phyloP scores from a whole-genome alignment of 2,888 invertebrate genomes.

The Petrolisthes manimaculis region DNA sequence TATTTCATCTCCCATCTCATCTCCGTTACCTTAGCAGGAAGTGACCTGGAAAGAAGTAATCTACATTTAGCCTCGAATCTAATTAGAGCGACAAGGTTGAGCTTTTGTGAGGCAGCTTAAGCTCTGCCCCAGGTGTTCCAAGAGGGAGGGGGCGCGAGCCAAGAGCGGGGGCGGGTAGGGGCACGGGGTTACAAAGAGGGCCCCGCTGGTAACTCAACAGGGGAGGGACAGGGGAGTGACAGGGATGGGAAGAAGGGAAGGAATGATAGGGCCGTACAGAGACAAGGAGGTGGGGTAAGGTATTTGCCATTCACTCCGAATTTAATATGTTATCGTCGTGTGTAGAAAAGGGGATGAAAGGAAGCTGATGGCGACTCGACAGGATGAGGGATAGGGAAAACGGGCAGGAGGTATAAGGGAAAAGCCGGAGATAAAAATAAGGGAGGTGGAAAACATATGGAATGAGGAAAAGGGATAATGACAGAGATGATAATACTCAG shows the following conservation, averaged over 20 bases:
- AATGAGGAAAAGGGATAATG: not conserved
- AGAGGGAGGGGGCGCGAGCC: not conserved
- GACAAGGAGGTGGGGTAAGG: not conserved
- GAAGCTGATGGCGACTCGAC: not conserved
- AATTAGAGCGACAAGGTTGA: conserved; percentile 1
- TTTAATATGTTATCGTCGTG: not conserved
- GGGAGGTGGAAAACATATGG: not conserved
- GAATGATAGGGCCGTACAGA: not conserved
- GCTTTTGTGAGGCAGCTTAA: conserved; percentile 7
- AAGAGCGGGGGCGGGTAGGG: not conserved
- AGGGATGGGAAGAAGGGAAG: not conserved
- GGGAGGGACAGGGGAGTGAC: not conserved
- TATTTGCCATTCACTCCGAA: not conserved
- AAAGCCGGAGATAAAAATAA: not conserved
- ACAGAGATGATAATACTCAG: too few relatives aligned
- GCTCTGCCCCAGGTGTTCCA: not conserved
- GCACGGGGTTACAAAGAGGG: not conserved
- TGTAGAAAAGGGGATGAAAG: not conserved
- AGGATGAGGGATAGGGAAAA: not conserved
- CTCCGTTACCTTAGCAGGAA: not conserved
- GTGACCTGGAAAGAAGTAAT: conserved; percentile 9
- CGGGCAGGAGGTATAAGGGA: not conserved
- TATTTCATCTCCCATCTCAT: not conserved
- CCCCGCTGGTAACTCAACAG: not conserved
- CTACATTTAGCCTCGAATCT: conserved; percentile 13